Evolutionary conservation across 2,888 invertebrate genomes (phyloP), one percentile per base, ranked within the genome.

Genomic region (Horisme vitalbata): DNA sequence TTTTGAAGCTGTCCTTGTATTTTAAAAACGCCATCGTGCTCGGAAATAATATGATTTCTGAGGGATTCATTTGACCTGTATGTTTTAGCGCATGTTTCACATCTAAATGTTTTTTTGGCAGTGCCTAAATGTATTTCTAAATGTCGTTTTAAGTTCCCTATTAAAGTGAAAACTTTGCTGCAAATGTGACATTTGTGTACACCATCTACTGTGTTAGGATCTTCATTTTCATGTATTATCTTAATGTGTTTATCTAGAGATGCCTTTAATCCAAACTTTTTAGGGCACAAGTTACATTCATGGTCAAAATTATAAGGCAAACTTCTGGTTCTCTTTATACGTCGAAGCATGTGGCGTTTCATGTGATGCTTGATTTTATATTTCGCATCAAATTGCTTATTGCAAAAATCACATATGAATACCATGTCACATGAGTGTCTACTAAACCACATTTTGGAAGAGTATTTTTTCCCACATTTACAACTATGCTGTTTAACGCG

Each of bases 61-160:
- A 39, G 31, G 6, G 8, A 14, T 10, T 31, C 23, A 0, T 30
- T 30, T 14, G 23, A 3, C 11, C 5, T 15, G 3, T 13, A 39
- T 8, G 31, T 24, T 15, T 39, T 31, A 23, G 5, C 3, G n/a
- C 39, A 39, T 24, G 23, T 23, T 15, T 31, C 24, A 24, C 39
- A 39, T 39, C 15, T 14, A 28, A 14, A 28, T 8, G n/a, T 14
- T 27, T n/a, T n/a, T n/a, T 15, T 15, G 3, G 12, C 12, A 20
- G 20, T 37, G 12, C 28, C 37, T 20, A 18, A 12, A 11, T 37
- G 37, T 9, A 9, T 28, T 10, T 37, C 21, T 13, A 28, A 7
- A 28, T 37, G 37, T 4, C 13, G 12, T 6, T 28, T 9, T 20
- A 37, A 28, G 28, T 20, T 37, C 0, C 7, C 0, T 2, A 6